Percentiles rank a stretch among this genome's conserved stretches.
phyloP scores from a whole-genome alignment of 2,797 vertebrate genomes.

The Ctenosaura bakeri region DNA sequence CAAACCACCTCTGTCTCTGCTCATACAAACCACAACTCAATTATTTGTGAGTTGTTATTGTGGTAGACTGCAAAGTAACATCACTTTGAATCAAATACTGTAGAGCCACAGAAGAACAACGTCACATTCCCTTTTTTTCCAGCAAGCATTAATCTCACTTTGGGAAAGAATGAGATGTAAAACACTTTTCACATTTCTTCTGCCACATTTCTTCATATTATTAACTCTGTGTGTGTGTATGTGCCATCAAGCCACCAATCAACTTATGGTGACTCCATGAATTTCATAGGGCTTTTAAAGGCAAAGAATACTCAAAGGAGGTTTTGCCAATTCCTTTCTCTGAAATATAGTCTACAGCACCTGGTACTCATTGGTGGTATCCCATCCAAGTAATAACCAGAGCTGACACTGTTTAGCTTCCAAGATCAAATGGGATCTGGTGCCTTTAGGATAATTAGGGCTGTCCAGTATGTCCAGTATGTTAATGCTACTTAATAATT shows the following conservation, averaged over 20 bases:
- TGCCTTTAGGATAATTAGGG: no score
- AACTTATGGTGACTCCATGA: no score
- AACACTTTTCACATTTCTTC: background rate
- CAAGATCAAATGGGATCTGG: no score
- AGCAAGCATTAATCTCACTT: background rate
- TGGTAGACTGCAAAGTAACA: slow-evolving; percentile 4
- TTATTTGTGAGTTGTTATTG: slow-evolving; percentile 10
- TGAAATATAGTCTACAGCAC: no score
- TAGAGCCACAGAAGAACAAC: background rate
- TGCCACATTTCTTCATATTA: background rate
- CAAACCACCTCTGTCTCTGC: background rate
- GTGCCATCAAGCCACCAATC: background rate
- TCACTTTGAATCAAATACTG: background rate
- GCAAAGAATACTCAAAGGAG: no score
- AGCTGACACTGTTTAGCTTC: no score
- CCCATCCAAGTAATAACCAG: no score
- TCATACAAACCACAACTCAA: background rate
- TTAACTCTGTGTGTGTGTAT: no score
- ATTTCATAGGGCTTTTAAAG: no score
- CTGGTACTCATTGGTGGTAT: no score
- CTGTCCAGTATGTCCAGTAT: background rate
- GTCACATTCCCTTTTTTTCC: background rate
- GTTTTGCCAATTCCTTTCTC: no score
- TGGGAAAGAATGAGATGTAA: background rate
- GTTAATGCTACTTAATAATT: no score